Evolutionary conservation across 2,113 vertebrate genomes (phyloP).

Genomic region (Haemorhous mexicanus): DNA sequence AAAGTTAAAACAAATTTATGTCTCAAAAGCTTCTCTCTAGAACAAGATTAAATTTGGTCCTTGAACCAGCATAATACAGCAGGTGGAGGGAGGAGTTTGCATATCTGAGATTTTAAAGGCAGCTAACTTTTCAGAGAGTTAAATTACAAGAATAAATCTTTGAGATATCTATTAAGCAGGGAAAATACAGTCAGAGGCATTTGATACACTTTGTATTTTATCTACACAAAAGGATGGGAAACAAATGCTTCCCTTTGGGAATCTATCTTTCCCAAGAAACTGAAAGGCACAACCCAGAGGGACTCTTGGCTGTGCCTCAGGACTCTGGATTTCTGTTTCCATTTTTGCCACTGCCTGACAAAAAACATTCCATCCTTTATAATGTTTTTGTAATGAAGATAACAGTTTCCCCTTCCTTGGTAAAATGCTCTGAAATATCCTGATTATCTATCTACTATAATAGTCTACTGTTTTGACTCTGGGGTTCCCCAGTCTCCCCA

Average conservation of each 20-base stretch:
- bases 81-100: not conserved
- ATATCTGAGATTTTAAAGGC: not conserved
- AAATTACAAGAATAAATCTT: not conserved
- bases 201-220: not conserved
- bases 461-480: not conserved
- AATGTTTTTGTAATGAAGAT: not conserved
- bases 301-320: not conserved
- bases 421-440: not conserved
- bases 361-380: not conserved
- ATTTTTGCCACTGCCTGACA: not conserved
- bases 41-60: not conserved
- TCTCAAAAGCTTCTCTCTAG: not conserved
- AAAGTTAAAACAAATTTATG: not conserved
- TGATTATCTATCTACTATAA: not conserved
- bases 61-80: not conserved
- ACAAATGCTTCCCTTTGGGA: not conserved
- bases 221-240: not conserved
- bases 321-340: not conserved
- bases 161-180: not conserved
- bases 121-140: conserved; percentile 3
- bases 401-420: not conserved
- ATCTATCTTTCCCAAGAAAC: not conserved
- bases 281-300: not conserved
- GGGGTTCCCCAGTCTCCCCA: not conserved
- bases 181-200: not conserved